Evolutionary conservation across 2,113 vertebrate genomes (phyloP), one percentile per base, ranked within the genome.

Genomic region (Thymallus thymallus): DNA sequence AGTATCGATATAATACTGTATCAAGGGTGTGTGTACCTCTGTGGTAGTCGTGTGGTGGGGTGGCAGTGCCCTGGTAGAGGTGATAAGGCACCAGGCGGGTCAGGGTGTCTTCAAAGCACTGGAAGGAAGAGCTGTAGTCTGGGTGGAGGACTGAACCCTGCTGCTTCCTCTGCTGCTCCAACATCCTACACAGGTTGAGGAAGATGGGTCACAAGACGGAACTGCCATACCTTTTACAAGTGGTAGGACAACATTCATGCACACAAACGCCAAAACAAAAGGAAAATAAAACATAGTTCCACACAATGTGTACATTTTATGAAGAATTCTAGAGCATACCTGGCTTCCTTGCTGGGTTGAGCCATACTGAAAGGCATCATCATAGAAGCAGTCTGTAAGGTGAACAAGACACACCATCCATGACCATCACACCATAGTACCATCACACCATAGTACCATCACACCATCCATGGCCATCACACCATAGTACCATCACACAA

Each of bases 341-440:
- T 94, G 67, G 96, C 95, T 85, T 98, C 96, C 84, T 98, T 98
- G 90, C 95, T 97, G 73, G 95, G 96, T 85, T 98, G 95, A 51
- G 48, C 16, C 61, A 95, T 90, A 1, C 84, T 48, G 3, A 95
- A 95, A 69, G 94, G 81, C 79, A 95, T 95, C 88, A 95, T 96
- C 88, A 95, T 81, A 48, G 91, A 76, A 73, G 92, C 82, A 7
- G 91, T 80, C 88, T 96, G 88, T 67, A 61, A 41, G 35, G 35
- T 41, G 9, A 41, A 41, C 9, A 41, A 41, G 35, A 41, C 9
- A 41, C 0, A 41, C 7, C 7, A 41, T 41, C 80, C 1, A 76
- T 68, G 22, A 83, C 74, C 69, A 75, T 63, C 7, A 77, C 22
- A 65, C 6, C 7, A 69, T 20, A 26, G 26, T 2, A 26, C 0